Evolutionary conservation across 2,113 vertebrate species (phyloP).

Genomic region (Tupaia tana): DNA sequence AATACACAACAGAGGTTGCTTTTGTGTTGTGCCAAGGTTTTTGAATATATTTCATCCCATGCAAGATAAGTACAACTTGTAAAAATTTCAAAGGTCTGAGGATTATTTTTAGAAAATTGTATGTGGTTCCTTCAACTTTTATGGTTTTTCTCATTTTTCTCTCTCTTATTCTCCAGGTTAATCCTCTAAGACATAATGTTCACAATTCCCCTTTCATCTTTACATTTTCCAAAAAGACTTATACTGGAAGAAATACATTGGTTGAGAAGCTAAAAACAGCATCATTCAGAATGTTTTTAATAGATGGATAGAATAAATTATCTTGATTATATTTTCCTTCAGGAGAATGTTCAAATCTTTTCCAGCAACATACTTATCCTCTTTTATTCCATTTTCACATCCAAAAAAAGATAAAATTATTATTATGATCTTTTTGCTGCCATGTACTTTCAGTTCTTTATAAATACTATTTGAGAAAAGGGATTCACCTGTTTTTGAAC

Average conservation of each 20-base stretch:
- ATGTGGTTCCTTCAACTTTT: not conserved
- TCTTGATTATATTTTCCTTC: not conserved
- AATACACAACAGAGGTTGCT: slow-evolving; percentile 8
- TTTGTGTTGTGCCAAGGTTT: slow-evolving; percentile 44
- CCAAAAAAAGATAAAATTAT: not conserved
- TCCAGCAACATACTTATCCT: not conserved
- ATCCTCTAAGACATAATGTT: not conserved
- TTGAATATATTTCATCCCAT: not conserved
- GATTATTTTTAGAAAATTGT: slow-evolving; percentile 39
- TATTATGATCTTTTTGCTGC: not conserved
- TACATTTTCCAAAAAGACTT: slow-evolving; percentile 12
- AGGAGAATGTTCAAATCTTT: slow-evolving; percentile 46
- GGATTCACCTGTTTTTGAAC: not conserved
- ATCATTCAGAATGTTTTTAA: slow-evolving; percentile 41
- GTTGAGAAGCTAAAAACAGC: slow-evolving; percentile 36
- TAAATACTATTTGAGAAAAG: not conserved
- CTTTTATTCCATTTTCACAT: not conserved
- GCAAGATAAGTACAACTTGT: slow-evolving; percentile 14
- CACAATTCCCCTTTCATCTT: not conserved
- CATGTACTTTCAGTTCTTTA: not conserved
- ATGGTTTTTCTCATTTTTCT: not conserved
- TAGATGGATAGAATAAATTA: slow-evolving; percentile 23
- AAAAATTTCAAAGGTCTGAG: slow-evolving; percentile 29
- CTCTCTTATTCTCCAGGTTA: slow-evolving; percentile 1
- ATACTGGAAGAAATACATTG: not conserved